phyloP scores from a whole-genome alignment of 2,797 vertebrate genomes.

The Champsocephalus gunnari region DNA sequence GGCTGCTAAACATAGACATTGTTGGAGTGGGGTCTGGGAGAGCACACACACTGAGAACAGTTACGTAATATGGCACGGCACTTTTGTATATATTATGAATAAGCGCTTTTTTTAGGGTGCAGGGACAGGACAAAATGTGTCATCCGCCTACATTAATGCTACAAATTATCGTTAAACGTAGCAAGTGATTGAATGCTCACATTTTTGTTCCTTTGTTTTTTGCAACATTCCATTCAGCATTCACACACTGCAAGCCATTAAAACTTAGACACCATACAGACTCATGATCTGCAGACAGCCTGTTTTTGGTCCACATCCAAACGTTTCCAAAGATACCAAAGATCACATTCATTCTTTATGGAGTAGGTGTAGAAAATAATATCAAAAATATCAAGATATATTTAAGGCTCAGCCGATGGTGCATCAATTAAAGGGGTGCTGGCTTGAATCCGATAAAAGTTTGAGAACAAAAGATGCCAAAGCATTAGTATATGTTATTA shows the following conservation, averaged over 20 bases:
- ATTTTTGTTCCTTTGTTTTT: background rate
- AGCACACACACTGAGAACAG: constrained; percentile 2
- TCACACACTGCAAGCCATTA: background rate
- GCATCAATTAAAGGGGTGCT: background rate
- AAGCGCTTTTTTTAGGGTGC: constrained; percentile 50
- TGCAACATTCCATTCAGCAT: background rate
- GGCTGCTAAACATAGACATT: constrained; percentile 71
- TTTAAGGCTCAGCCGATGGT: background rate
- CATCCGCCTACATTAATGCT: constrained; percentile 11
- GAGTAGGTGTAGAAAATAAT: background rate
- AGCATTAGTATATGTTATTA: too few species aligned
- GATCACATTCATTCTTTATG: background rate
- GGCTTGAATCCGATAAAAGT: background rate
- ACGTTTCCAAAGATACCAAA: background rate
- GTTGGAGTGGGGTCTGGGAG: constrained; percentile 36
- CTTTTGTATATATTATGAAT: constrained; percentile 74
- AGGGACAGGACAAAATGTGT: constrained; percentile 9
- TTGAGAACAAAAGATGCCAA: too few species aligned
- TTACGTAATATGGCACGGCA: constrained; percentile 63
- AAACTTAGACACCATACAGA: background rate
- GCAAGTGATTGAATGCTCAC: constrained; percentile 15
- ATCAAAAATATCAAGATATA: background rate
- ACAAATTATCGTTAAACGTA: constrained; percentile 27
- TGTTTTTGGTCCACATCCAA: background rate
- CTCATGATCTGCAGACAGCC: background rate